Evolutionary conservation across 2,797 vertebrate genomes (phyloP), one percentile per base, ranked within the genome.

Genomic region (Hydrolagus colliei): DNA sequence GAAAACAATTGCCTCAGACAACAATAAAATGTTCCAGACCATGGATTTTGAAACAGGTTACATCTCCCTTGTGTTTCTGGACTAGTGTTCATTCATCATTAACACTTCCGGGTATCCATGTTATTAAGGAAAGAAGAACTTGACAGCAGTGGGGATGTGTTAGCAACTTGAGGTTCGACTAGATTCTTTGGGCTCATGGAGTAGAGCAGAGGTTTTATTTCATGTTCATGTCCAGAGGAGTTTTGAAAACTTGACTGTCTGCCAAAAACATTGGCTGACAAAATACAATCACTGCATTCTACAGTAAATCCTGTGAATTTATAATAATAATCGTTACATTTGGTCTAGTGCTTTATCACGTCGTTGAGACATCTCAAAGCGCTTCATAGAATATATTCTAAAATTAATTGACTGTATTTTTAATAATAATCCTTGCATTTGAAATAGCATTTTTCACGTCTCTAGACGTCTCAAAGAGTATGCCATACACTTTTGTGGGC

Each of bases 201-300:
- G 27, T 32, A 82, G 14, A 77, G 1, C 75, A 77, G 75, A 59
- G 41, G 41, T n/a, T 72, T 72, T 72, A 72, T n/a, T 71, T 41
- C 41, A 35, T 20, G 41, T 41, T 11, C 9, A 52, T 18, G 27
- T 14, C 20, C 9, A 35, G 27, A 68, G 79, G 27, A 84, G 71
- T 12, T 9, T 20, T 10, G 41, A 35, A 32, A 68, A 12, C 79
- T 18, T 65, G 71, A 63, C 97, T 94, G 97, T 96, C 88, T 96
- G 95, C 87, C 41, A 52, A 52, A 52, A 52, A 52, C 2, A 52
- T 0, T 52, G 2, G 41, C 41, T 6, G 6, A 52, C 41, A 52
- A 52, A 52, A 27, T 27, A 27, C 27, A 27, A 52, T 52, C 41
- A 6, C 41, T 52, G 41, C 41, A 52, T 6, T 52, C 41, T 52